Base-by-base conservation (phyloP, 2,797 vertebrate genomes). In the Enoplosus armatus region DNA sequence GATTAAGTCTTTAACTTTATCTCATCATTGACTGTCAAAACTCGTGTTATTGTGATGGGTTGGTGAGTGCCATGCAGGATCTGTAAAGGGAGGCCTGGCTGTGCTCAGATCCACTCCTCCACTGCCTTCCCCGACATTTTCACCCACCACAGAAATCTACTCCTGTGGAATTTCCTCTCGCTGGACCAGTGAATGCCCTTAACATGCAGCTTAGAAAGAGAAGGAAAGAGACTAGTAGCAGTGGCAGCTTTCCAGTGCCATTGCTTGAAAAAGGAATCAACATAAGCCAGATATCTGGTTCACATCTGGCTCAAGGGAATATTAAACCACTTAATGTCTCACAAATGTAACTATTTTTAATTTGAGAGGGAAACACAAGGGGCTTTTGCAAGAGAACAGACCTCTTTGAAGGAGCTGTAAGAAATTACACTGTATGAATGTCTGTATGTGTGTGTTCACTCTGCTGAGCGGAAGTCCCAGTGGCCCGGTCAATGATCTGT, bases 151-250 rank as follows among this genome's bases (percentile, higher is more conserved):
- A 93, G 86, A 93, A 94, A 91, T 91, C 82, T 75, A 84, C 82
- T 81, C 79, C 86, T 64, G 82, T 90, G 94, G 93, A 94, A 94
- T 95, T 93, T 95, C 92, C 93, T 95, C 85, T 93, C 81, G 60
- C 77, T 82, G 84, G 78, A 89, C 81, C 80, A 77, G 61, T 64
- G 59, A 90, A 87, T 84, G 83, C 77, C 76, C 81, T 85, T 66
- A 65, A 82, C 74, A 75, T 80, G 58, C 84, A 77, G 77, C 67
- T 47, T n/a, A 62, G 60, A 72, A 63, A 50, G 47, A 70, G 27
- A 59, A 2, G 39, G 11, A 15, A 51, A 37, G 43, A 64, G 66
- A 61, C 41, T 39, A 29, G 51, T 50, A 33, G 35, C 56, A 39
- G 51, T 64, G 20, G 64, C 48, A 55, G 43, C 6, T 35, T 11